Evolutionary conservation across 2,797 vertebrate genomes (phyloP), one percentile per base, ranked within the genome.

Genomic region (Bovichtus variegatus): DNA sequence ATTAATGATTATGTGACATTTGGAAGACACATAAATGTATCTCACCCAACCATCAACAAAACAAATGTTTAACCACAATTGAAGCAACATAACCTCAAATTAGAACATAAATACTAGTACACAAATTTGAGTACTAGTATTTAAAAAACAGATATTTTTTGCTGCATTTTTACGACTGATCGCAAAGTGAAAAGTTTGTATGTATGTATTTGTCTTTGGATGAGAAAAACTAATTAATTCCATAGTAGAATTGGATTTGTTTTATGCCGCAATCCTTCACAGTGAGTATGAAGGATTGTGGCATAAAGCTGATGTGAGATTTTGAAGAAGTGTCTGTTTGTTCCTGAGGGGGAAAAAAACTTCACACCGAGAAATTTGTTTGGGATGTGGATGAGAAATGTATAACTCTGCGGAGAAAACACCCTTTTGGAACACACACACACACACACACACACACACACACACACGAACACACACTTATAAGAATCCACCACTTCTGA

Each of bases 371-470:
- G 63, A 68, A 76, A 83, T 85, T 44, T 91, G 82, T 87, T 84
- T 89, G 73, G 80, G 76, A 77, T 70, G 73, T 81, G 78, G 68
- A 84, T 87, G 87, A 91, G 83, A 91, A 86, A 87, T 84, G 68
- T 82, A 41, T 87, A 82, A 79, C 80, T 77, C 36, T 7, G 19
- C 18, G 16, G 88, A 84, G 85, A 90, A 88, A 83, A 83, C 68
- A 84, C 71, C 57, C 53, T 40, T 58, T 53, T 31, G 44, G 64
- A 83, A 76, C 46, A 66, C 62, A 71, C 62, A 53, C 62, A 59
- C 59, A 38, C 68, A 46, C 21, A 18, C 31, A 12, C 19, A 36
- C 58, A 40, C 58, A 46, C 54, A 46, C 38, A 61, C 43, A 61
- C 58, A 47, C 25, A 43, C 4, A 31, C 54, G 49, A 2, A 64